These are phyloP conservation scores for Cheirogaleus major DNA, from an alignment of 2,797 vertebrate species.

Conservation along the genomic window DNA sequence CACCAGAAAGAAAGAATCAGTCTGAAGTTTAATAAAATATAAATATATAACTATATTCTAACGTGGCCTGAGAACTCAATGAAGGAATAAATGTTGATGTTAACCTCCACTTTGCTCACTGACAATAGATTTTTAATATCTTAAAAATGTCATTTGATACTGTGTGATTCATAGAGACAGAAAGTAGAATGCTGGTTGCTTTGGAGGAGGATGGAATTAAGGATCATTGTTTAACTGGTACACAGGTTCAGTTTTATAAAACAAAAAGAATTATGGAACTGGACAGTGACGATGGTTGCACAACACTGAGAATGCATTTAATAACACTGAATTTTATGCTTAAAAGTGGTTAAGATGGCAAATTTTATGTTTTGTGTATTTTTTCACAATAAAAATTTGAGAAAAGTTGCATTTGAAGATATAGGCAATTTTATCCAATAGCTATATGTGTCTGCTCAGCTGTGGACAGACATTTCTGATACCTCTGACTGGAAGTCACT, in stretches of 20 bases:
- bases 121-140: not conserved
- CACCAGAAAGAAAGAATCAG: not conserved
- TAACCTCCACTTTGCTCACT: not conserved
- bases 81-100: not conserved
- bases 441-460: not conserved
- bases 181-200: not conserved
- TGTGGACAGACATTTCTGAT: not conserved
- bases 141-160: not conserved
- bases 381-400: not conserved
- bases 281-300: not conserved
- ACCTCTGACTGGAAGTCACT: not conserved
- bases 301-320: not conserved
- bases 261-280: not conserved
- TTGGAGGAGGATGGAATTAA: not conserved
- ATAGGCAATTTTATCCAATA: not conserved
- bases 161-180: not conserved
- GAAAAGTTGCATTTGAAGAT: not conserved
- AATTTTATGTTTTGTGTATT: not conserved
- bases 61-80: not conserved
- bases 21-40: not conserved
- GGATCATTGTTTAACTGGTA: not conserved
- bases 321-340: not conserved
- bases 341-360: not conserved
- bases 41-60: not conserved
- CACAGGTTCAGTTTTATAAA: not conserved